Evolutionary conservation across 2,113 vertebrate genomes (phyloP).

Genomic region (Hypanus sabinus): DNA sequence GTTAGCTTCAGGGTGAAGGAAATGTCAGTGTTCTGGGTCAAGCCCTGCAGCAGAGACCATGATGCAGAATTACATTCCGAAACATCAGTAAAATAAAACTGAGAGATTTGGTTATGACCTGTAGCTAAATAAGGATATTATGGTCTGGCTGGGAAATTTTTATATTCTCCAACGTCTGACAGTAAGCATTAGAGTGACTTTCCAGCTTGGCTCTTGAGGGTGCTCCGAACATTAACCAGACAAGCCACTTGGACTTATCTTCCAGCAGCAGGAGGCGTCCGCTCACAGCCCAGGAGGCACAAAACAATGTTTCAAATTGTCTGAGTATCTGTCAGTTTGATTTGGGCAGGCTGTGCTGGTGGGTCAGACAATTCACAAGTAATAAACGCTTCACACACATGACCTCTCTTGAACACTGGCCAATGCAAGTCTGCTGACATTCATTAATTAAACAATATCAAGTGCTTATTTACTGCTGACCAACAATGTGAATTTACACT

Average conservation of each 20-base stretch:
- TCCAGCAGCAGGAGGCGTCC: background rate
- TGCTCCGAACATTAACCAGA: background rate
- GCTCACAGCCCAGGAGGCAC: slow-evolving; percentile 22
- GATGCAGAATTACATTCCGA: too few relatives aligned
- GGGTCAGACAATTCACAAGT: background rate
- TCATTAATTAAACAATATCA: background rate
- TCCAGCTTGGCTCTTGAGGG: background rate
- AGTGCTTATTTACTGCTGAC: slow-evolving; percentile 12
- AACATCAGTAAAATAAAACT: background rate
- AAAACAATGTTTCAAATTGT: background rate
- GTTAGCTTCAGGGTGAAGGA: too few relatives aligned
- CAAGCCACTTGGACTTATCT: background rate
- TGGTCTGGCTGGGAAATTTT: background rate
- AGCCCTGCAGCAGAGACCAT: too few relatives aligned
- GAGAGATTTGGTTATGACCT: background rate
- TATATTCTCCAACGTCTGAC: background rate
- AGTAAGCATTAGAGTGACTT: background rate
- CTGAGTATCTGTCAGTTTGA: slow-evolving; percentile 16
- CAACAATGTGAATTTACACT: background rate
- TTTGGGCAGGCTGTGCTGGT: background rate
- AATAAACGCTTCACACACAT: background rate
- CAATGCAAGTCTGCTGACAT: background rate
- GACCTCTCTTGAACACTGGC: background rate
- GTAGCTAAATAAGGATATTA: background rate
- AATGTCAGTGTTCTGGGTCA: too few relatives aligned